Evolutionary conservation across 1,140 invertebrate genomes (phyloP), one percentile per base, ranked within the genome.

Genomic region (Micrasema longulum): DNA sequence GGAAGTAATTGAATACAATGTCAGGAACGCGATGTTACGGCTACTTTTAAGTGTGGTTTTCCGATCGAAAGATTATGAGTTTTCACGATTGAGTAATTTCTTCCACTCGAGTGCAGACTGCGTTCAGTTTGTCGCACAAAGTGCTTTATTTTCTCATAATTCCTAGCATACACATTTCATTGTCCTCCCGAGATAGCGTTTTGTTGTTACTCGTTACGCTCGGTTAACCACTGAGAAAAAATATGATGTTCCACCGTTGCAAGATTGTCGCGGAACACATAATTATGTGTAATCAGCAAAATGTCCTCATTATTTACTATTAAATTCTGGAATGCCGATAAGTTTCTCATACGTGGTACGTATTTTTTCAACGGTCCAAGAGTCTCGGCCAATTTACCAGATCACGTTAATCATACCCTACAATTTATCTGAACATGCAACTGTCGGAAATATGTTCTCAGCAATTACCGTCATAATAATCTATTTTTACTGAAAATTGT

Each of bases 231-330:
- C 36, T 11, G 22, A 41, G 55, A 60, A 60, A 60, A 60, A 60
- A 60, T 11, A 22, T 60, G 9, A 12, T 41, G 55, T 43, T 35
- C 41, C 10, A 16, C 36, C 36, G 55, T 16, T 11, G 9, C 6
- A 41, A 41, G 16, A 60, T 60, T 60, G 55, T 60, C 55, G 55
- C 36, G n/a, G 48, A 66, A 66, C 31, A 48, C 45, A 52, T 67
- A 72, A 72, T 72, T 72, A 62, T 22, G 48, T 31, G 41, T 38
- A 66, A 72, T 72, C 57, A 63, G 57, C 60, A 41, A 69, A 73
- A 73, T 73, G 65, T 69, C 55, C 53, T 69, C 71, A 63, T 68
- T 69, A 72, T 38, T 52, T 68, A 23, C 50, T 55, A 43, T 68
- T 43, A 68, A 26, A 60, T 41, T 20, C 65, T 47, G 47, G 50